Evolutionary conservation across 2,113 vertebrate genomes (phyloP).

Genomic region (Malaclemys terrapin): DNA sequence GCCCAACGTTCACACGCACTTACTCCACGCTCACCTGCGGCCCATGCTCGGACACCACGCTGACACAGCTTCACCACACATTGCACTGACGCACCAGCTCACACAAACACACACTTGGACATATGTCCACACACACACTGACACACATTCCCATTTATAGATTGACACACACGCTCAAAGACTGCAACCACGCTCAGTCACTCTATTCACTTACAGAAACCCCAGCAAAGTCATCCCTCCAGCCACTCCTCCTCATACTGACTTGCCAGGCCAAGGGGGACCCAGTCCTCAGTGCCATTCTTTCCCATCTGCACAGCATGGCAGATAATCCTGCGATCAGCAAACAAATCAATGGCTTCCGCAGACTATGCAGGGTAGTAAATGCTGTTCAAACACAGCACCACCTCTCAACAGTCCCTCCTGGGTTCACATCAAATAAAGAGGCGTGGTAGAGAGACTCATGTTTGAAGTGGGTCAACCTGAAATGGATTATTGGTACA

Average conservation of each 20-base stretch:
- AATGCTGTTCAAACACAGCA: neutral
- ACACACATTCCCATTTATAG: neutral
- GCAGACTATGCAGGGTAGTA: neutral
- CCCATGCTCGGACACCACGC: neutral
- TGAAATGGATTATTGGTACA: neutral
- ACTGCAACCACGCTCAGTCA: neutral
- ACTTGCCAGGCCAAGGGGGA: conserved; percentile 1
- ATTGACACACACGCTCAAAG: neutral
- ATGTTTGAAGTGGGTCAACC: neutral
- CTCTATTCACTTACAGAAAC: neutral
- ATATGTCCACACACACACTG: neutral
- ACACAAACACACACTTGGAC: neutral
- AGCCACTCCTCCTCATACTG: neutral
- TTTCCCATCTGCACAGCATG: neutral
- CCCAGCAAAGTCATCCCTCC: neutral
- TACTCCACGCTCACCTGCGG: neutral
- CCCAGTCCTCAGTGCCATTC: neutral
- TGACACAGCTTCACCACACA: neutral
- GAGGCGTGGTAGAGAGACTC: neutral
- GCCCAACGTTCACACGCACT: neutral
- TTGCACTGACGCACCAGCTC: neutral
- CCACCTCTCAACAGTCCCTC: neutral
- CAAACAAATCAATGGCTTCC: neutral
- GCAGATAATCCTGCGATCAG: neutral
- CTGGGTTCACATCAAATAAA: neutral